A percentile compares a stretch with the other conserved stretches of the same genome.
These are phyloP conservation scores for Cherax destructor DNA, from an alignment of 1,140 invertebrate genomes.

Conservation along the genomic window DNA sequence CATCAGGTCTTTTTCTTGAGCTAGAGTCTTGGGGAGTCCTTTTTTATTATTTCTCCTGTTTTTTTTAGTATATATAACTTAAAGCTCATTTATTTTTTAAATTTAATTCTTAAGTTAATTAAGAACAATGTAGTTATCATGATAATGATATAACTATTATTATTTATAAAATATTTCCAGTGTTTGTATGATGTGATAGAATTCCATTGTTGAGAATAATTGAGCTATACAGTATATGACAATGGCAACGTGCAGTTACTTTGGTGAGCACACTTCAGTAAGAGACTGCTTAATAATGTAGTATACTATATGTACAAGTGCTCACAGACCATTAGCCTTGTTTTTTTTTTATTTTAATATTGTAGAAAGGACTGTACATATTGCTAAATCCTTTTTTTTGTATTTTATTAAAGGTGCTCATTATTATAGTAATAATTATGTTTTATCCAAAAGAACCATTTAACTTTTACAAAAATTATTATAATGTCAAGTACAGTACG, in stretches of 20 bases:
- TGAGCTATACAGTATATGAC: neutral
- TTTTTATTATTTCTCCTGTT: slow-evolving; percentile 33
- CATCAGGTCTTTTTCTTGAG: slow-evolving; percentile 49
- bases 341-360: neutral
- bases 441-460: neutral
- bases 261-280: slow-evolving; percentile 8
- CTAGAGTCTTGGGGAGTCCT: slow-evolving; percentile 52
- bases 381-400: neutral
- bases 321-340: neutral
- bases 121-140: neutral
- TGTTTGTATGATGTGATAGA: slow-evolving; percentile 51
- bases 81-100: neutral
- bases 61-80: neutral
- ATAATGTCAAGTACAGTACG: neutral
- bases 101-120: neutral
- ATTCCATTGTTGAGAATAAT: slow-evolving; percentile 43
- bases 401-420: neutral
- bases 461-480: neutral
- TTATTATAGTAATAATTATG: neutral
- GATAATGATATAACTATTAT: neutral
- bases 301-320: neutral
- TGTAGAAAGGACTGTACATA: neutral
- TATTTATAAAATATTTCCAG: slow-evolving; percentile 2
- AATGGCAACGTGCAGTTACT: neutral
- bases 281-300: neutral